phyloP scores from a whole-genome alignment of 2,797 vertebrate genomes.

The Lemur catta region DNA sequence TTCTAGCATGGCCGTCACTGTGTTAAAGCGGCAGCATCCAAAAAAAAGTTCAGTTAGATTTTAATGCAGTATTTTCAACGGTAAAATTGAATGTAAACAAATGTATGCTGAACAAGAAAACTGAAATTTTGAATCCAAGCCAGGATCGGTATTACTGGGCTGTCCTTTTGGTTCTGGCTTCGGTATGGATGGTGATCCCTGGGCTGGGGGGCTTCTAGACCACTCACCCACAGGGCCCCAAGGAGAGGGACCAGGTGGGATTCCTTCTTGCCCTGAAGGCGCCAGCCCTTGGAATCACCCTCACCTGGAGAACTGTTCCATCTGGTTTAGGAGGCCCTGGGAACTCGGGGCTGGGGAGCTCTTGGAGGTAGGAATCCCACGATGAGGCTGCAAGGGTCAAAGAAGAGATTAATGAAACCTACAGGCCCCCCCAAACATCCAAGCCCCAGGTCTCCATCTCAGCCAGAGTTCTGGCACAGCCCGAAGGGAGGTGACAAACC shows the following conservation, averaged over 20 bases:
- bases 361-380: neutral
- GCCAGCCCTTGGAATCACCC: neutral
- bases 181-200: no score
- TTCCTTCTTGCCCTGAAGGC: neutral
- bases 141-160: neutral
- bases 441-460: neutral
- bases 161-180: neutral
- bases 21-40: rapidly evolving
- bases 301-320: slow-evolving; percentile 44
- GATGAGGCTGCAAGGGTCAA: neutral
- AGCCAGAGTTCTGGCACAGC: neutral
- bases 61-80: neutral
- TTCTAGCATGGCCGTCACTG: no score
- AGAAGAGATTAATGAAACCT: no score
- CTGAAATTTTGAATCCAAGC: neutral
- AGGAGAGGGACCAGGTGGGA: neutral
- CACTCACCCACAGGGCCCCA: neutral
- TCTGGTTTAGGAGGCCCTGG: rapidly evolving
- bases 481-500: neutral
- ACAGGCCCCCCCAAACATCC: no score
- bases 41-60: neutral
- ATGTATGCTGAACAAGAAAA: neutral
- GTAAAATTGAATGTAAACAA: neutral
- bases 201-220: neutral
- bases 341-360: rapidly evolving